Evolutionary conservation across 2,113 vertebrate species (phyloP), one percentile per base, ranked within the genome.

Genomic region (Panthera leo): DNA sequence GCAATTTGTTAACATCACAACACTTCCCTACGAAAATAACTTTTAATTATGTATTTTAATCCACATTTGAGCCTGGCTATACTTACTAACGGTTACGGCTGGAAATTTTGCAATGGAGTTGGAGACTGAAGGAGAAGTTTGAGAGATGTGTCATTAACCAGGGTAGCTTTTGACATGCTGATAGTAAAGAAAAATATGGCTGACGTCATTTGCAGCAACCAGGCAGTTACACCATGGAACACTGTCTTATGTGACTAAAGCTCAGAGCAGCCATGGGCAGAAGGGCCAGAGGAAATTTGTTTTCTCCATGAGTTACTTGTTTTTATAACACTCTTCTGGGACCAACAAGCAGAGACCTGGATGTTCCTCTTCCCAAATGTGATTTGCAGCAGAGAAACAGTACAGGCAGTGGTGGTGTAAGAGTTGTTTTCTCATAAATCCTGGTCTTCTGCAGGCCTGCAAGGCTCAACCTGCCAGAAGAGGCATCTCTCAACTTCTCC

Each of bases 171-270:
- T 89, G 48, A 96, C 31, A 86, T 84, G 93, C 93, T 83, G 42
- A 58, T 88, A 87, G 48, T 86, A 45, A 98, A 98, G 95, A 93
- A 84, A 92, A 97, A 75, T 53, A 88, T 12, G 58, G 55, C 58
- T 93, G n/a, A 98, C 97, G 91, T 91, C 53, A 92, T 97, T 97
- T 80, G 76, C 96, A 91, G 63, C 87, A 96, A 92, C 89, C 97
- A 89, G 75, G 94, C 68, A 21, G 29, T 82, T 97, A 96, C 89
- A 98, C 91, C 92, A 95, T 89, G 34, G 96, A 96, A 94, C 31
- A 11, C 39, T 93, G 83, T 92, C 96, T 92, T 91, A 53, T 0
- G 63, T 85, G 94, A 96, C 95, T 89, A 94, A 98, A 96, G 84
- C 92, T 94, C 94, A 39, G 39, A 19, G 16, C 34, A 68, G 7